These are phyloP conservation scores for Synaphobranchus kaupii DNA, from an alignment of 2,797 vertebrate genomes.

Conservation along the genomic window DNA sequence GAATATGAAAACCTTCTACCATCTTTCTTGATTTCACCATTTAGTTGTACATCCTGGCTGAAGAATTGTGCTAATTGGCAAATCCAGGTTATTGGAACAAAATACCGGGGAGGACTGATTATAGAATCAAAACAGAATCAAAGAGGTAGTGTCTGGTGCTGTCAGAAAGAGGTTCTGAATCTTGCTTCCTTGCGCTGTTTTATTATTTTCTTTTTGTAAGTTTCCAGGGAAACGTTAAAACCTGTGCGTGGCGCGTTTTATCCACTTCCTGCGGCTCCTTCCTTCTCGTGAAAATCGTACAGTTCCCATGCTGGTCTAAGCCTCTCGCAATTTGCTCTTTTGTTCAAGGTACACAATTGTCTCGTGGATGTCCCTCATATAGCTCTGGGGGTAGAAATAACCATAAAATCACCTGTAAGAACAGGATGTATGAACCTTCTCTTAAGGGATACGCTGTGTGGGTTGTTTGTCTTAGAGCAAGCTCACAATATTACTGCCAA, in stretches of 20 bases:
- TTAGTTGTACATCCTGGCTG: no score
- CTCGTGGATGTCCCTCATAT: neutral
- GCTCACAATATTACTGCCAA: neutral
- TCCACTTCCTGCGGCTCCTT: neutral
- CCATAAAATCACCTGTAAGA: neutral
- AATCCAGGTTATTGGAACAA: no score
- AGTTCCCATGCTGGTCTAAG: conserved; percentile 7
- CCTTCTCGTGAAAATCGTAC: neutral
- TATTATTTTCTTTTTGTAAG: neutral
- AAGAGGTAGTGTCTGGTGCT: neutral
- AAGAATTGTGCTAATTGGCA: no score
- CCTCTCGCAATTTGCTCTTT: neutral
- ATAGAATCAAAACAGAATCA: neutral
- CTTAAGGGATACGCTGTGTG: conserved; percentile 6
- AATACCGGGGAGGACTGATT: neutral
- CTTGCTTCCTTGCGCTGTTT: neutral
- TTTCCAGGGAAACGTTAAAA: neutral
- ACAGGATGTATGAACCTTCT: conserved; percentile 7
- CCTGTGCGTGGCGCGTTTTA: neutral
- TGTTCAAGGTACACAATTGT: conserved; percentile 10
- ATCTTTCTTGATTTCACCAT: no score
- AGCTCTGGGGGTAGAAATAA: neutral
- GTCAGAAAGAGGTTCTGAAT: neutral
- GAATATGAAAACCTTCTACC: no score
- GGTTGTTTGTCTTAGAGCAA: neutral